Evolutionary conservation across 2,797 vertebrate species (phyloP), one percentile per base, ranked within the genome.

Genomic region (Catostomus latipinnis): DNA sequence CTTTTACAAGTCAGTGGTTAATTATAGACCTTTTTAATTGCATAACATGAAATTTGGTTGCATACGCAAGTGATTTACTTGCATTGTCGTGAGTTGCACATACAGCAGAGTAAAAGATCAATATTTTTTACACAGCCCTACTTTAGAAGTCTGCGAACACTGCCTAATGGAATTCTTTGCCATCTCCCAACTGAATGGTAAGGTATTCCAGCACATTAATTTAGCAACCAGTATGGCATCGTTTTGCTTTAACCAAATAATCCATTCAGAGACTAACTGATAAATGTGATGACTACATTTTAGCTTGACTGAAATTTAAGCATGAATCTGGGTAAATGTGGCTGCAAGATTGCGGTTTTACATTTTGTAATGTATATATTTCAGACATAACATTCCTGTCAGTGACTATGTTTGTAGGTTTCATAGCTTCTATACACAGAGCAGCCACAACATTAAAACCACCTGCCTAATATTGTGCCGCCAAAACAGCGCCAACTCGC

Each of bases 361-460:
- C 66, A 66, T 18, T 43, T 45, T 80, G 60, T 80, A 66, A 80
- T 73, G 22, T 65, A 73, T 6, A 79, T 46, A 43, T 70, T 70
- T 70, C 72, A 75, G 52, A 70, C 58, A 69, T 56, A 62, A 70
- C 68, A 63, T 76, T 71, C 67, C 67, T 60, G 52, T 58, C 63
- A 56, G 61, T 68, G 45, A 62, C 61, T 7, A 3, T 12, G 22
- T 73, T 81, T 18, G 16, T 75, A 63, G 57, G 69, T 63, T 75
- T 68, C 71, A 83, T 74, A 18, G 60, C 53, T 71, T 80, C 69
- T 70, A 80, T 80, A 18, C 22, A 22, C 22, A 22, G 22, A 22
- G 1, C 22, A 22, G 22, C 22, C 22, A 22, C 22, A 22, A 22
- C 0, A 22, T 3, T 22, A 22, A 22, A 22, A 22, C 22, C 22